Percentiles rank a stretch among this genome's conserved stretches.
Conservation (phyloP, 2,888 invertebrate genomes). For the Zaprionus lineosus region DNA sequence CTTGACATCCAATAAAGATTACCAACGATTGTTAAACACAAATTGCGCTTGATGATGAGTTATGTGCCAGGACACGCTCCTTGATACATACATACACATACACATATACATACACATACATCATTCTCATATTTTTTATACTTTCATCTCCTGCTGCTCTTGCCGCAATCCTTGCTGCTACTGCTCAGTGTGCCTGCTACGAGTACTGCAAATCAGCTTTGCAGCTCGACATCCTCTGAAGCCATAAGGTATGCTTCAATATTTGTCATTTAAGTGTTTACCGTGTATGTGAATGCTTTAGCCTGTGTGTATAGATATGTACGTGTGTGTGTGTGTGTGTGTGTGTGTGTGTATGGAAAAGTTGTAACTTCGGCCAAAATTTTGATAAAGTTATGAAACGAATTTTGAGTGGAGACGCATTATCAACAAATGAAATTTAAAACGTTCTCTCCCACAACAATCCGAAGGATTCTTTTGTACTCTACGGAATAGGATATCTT, state of each 20-base stretch:
- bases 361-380: constrained; percentile 35
- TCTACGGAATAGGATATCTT: too few relatives aligned
- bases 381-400: constrained; percentile 59
- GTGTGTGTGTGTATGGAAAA: constrained; percentile 11
- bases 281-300: too few relatives aligned
- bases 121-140: constrained; percentile 2
- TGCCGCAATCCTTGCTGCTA: constrained; percentile 1
- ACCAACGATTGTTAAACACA: constrained; percentile 75
- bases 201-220: constrained; percentile 60
- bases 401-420: constrained; percentile 56
- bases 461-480: constrained; percentile 20
- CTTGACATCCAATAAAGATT: constrained; percentile 74
- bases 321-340: constrained; percentile 4
- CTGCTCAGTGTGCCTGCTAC: constrained; percentile 25
- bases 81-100: constrained; percentile 11
- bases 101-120: constrained; percentile 3
- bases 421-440: constrained; percentile 71
- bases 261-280: constrained; percentile 40
- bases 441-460: constrained; percentile 36
- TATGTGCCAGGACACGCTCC: constrained; percentile 36
- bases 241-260: constrained; percentile 51
- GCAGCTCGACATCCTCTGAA: constrained; percentile 39
- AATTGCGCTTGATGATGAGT: constrained; percentile 72
- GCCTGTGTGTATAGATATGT: too few relatives aligned
- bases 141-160: background rate